Evolutionary conservation across 2,888 invertebrate genomes (phyloP), one percentile per base, ranked within the genome.

Genomic region (Cheilosia grossa): DNA sequence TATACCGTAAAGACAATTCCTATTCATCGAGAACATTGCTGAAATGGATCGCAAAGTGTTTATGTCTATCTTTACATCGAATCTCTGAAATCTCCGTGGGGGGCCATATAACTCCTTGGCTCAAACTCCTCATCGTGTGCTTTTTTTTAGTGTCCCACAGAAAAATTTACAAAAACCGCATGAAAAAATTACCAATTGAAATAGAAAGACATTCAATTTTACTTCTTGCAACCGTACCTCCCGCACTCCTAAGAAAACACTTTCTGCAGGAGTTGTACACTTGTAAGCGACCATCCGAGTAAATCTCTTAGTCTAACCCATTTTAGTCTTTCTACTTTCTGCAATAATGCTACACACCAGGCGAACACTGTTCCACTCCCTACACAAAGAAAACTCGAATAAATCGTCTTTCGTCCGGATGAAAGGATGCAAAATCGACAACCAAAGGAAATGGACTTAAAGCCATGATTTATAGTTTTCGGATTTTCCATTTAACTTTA

Each of bases 401-500:
- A 85, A 85, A 85, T 85, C 81, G 81, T 70, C 81, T 66, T 72
- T 77, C 24, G 81, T 81, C 72, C 85, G 85, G 85, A 81, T 85
- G 85, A 81, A 85, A 81, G 81, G 85, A 85, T 85, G 85, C 85
- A 81, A 86, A 86, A 82, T 86, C 86, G 82, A 86, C 86, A 86
- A 78, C 77, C 77, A 86, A 47, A 86, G 86, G 86, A 86, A 86
- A 86, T 86, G 86, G 82, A 86, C 86, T 86, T 78, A 82, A 82
- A 78, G 86, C 86, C 86, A 86, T 82, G 86, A 86, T 86, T 86
- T 86, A 86, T 86, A 86, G 86, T 78, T 86, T 86, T 86, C 77
- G 86, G 86, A 86, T 86, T 86, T 86, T 86, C 86, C 82, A 86
- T 86, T 86, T 86, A 86, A 86, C 86, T 86, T 86, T 86, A 86